Evolutionary conservation across 2,797 vertebrate genomes (phyloP).

Genomic region (Paramormyrops hopkinsi): DNA sequence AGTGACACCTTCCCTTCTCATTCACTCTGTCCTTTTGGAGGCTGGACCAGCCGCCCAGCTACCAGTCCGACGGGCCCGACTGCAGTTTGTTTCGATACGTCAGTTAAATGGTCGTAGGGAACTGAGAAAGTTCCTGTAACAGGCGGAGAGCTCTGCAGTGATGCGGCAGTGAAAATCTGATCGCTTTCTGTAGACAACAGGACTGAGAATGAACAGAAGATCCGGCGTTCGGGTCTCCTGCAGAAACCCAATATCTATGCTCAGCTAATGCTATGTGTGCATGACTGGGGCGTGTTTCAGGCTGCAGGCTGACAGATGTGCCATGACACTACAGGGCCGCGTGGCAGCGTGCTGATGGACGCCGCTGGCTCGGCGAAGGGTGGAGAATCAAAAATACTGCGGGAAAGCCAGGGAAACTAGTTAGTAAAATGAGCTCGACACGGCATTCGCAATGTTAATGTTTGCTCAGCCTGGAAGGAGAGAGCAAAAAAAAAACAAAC

Average conservation of each 20-base stretch:
- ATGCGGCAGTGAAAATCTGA: neutral
- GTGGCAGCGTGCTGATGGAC: neutral
- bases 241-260: neutral
- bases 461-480: neutral
- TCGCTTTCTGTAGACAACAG: neutral
- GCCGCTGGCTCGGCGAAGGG: neutral
- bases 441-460: slow-evolving; percentile 1
- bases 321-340: neutral
- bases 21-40: neutral
- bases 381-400: neutral
- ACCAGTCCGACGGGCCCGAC: neutral
- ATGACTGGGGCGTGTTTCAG: neutral
- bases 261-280: neutral
- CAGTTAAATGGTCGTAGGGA: neutral
- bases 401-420: neutral
- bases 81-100: neutral
- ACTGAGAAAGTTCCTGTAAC: neutral
- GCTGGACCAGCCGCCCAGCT: slow-evolving; percentile 2
- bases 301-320: neutral
- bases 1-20: neutral
- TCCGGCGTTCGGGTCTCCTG: neutral
- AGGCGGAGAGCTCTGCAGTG: neutral
- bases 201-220: neutral
- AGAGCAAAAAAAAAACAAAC: neutral
- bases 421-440: slow-evolving; percentile 10